Evolutionary conservation across 1,140 invertebrate species (phyloP).

Genomic region (Sminthurinus signatus): DNA sequence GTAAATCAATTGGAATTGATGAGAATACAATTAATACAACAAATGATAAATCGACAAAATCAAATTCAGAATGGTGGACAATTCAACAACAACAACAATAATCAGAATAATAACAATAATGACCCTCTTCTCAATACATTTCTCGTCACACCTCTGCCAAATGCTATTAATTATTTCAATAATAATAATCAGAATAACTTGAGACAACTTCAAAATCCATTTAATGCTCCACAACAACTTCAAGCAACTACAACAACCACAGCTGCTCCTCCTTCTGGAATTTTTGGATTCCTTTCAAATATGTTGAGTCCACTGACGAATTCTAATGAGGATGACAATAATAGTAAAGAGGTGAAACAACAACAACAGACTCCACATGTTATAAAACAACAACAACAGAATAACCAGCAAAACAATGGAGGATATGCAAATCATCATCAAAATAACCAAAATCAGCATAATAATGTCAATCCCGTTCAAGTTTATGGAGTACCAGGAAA

Average conservation of each 20-base stretch:
- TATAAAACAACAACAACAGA: too few species aligned
- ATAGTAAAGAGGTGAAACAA: too few species aligned
- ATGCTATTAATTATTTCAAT: slow-evolving; percentile 2
- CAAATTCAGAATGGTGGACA: not conserved
- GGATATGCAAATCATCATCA: not conserved
- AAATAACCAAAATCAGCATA: not conserved
- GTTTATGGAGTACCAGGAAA: too few species aligned
- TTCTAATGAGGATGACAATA: too few species aligned
- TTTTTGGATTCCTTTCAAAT: slow-evolving; percentile 4
- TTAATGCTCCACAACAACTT: not conserved
- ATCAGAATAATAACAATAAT: not conserved
- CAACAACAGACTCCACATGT: too few species aligned
- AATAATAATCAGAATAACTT: not conserved
- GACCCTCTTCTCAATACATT: not conserved
- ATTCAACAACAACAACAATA: not conserved
- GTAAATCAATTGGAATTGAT: not conserved
- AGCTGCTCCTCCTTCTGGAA: not conserved
- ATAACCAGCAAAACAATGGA: too few species aligned
- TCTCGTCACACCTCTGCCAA: not conserved
- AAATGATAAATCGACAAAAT: too few species aligned
- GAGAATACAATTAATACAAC: not conserved
- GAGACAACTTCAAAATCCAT: not conserved
- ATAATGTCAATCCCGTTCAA: too few species aligned
- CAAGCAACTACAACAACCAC: not conserved
- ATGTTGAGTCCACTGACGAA: not conserved